Evolutionary conservation across 2,888 invertebrate genomes (phyloP), one percentile per base, ranked within the genome.

Genomic region (Halictus ligatus): DNA sequence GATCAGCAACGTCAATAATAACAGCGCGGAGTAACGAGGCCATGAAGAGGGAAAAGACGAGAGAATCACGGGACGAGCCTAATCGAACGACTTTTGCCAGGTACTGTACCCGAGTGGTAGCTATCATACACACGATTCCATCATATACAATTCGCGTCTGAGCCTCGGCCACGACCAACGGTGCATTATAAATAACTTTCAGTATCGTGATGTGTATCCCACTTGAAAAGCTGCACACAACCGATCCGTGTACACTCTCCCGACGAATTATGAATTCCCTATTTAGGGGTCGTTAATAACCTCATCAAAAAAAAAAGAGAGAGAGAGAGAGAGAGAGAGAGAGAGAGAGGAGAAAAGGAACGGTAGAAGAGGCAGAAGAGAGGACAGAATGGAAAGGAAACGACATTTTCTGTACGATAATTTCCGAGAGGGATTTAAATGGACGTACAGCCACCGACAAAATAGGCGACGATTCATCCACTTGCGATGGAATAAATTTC

Each of bases 101-200:
- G 46, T 75, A 89, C 85, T 89, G 89, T 91, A 90, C 88, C 35
- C 88, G 78, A 88, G 84, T 86, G 89, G 85, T 89, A 87, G 88
- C 91, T 90, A 90, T 92, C 91, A 88, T 84, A 89, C 86, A 89
- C 86, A 89, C 89, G 88, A 90, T 91, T 91, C 91, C 90, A 90
- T 92, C 89, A 88, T 90, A 90, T 84, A 89, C 86, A 91, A 89
- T 90, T 92, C 89, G 91, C 89, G 89, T 90, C 88, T 88, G 91
- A 91, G 87, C 90, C 88, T 88, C 89, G 86, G 78, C 87, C 89
- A 88, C 90, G 89, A 90, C 88, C 89, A 87, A 86, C 86, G 86
- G 82, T 84, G 92, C 89, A 92, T 92, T 92, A 92, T 93, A 93
- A 93, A 93, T 93, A 93, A 92, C 92, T 92, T 92, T 92, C 86